A percentile compares a stretch with the other conserved stretches of the same genome.
phyloP scores from a whole-genome alignment of 2,113 vertebrate species.

The Uria aalge region DNA sequence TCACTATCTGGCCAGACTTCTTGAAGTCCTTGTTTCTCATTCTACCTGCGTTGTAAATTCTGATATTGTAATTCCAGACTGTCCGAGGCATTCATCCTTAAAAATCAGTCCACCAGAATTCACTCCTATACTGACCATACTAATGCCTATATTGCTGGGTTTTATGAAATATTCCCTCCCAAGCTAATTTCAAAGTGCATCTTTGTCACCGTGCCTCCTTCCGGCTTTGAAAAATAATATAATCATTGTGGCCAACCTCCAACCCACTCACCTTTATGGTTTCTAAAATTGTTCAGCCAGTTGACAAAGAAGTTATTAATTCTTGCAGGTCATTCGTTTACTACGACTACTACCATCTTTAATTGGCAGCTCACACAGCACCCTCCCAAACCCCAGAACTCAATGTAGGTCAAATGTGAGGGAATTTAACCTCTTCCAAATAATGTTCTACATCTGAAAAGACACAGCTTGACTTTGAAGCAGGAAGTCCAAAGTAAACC shows the following conservation, averaged over 20 bases:
- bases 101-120: neutral
- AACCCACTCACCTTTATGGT: neutral
- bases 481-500: neutral
- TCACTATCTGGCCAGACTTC: neutral
- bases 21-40: neutral
- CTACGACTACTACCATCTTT: neutral
- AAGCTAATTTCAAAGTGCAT: neutral
- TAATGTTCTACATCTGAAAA: neutral
- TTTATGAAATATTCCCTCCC: neutral
- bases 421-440: neutral
- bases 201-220: neutral
- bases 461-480: neutral
- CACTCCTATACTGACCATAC: neutral
- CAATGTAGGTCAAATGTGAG: neutral
- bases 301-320: conserved; percentile 7
- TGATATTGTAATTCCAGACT: neutral
- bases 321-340: neutral
- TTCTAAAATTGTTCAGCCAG: neutral
- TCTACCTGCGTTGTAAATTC: neutral
- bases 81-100: neutral
- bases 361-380: neutral
- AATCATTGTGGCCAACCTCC: neutral
- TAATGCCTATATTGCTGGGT: neutral
- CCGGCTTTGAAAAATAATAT: neutral
- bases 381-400: neutral